These are phyloP conservation scores for Nymphalis io DNA, from an alignment of 1,140 invertebrate genomes.

Conservation along the genomic window DNA sequence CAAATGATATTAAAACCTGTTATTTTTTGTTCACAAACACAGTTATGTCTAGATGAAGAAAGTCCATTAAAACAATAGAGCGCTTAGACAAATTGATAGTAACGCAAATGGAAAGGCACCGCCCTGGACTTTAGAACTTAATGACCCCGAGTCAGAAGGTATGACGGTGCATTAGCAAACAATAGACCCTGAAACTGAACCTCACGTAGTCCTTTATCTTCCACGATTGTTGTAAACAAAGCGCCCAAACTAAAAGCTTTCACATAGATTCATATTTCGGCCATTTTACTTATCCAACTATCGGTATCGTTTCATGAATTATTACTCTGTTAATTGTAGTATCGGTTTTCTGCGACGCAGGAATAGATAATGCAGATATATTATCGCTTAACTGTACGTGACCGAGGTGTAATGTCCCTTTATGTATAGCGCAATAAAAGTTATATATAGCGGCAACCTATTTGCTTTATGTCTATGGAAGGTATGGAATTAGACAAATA, in stretches of 20 bases:
- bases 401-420: conserved; percentile 32
- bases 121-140: conserved; percentile 59
- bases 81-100: conserved; percentile 57
- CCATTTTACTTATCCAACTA: conserved; percentile 39
- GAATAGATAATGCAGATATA: conserved; percentile 46
- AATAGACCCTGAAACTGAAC: conserved; percentile 65
- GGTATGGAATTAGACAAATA: conserved; percentile 13
- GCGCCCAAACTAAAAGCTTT: conserved; percentile 69
- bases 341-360: conserved; percentile 42
- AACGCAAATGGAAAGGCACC: conserved; percentile 55
- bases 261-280: conserved; percentile 43
- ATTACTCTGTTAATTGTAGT: conserved; percentile 43
- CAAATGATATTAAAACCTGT: conserved; percentile 23
- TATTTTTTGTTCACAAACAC: conserved; percentile 30
- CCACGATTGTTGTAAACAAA: conserved; percentile 69
- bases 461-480: conserved; percentile 9
- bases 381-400: conserved; percentile 32
- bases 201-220: conserved; percentile 68
- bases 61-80: conserved; percentile 48
- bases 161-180: conserved; percentile 72
- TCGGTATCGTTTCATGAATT: conserved; percentile 45
- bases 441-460: conserved; percentile 20
- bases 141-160: conserved; percentile 63
- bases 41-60: conserved; percentile 32
- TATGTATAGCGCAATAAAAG: conserved; percentile 33